phyloP scores from a whole-genome alignment of 2,888 invertebrate genomes.

The Cryptocheilus praepositus region DNA sequence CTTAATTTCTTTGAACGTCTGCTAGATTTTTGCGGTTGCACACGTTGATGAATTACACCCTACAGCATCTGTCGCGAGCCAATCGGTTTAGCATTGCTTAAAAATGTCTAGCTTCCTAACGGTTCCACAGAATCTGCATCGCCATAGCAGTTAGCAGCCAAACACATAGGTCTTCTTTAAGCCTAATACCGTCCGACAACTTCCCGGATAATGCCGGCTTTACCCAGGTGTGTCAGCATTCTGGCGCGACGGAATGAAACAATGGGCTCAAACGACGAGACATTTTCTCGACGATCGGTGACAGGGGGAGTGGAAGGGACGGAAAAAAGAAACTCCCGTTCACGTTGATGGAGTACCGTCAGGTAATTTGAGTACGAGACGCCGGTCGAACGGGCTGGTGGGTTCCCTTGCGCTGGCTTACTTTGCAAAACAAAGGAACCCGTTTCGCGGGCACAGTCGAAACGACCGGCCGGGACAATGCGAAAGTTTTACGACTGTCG shows the following conservation, averaged over 20 bases:
- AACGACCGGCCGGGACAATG: constrained; percentile 45
- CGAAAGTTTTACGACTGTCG: constrained; percentile 54
- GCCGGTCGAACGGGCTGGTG: constrained; percentile 8
- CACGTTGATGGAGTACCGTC: constrained; percentile 3
- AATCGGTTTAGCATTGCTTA: no score
- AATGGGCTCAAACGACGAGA: constrained; percentile 17
- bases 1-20: no score
- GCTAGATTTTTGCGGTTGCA: no score
- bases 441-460: constrained; percentile 8
- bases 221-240: constrained; percentile 1
- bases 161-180: no score
- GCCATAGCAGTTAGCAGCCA: no score
- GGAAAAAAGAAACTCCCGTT: constrained; percentile 1
- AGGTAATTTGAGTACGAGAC: constrained; percentile 19
- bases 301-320: constrained; percentile 2
- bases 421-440: constrained; percentile 29
- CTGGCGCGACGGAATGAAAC: constrained; percentile 10
- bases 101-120: no score
- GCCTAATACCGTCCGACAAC: no score
- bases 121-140: no score
- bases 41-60: no score
- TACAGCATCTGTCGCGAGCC: no score
- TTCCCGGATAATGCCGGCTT: background rate
- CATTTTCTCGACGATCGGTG: background rate
- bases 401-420: constrained; percentile 2